Percentiles rank a stretch among this genome's conserved stretches.
Evolutionary conservation across 2,113 vertebrate genomes (phyloP).

Genomic region (Spermophilus dauricus): DNA sequence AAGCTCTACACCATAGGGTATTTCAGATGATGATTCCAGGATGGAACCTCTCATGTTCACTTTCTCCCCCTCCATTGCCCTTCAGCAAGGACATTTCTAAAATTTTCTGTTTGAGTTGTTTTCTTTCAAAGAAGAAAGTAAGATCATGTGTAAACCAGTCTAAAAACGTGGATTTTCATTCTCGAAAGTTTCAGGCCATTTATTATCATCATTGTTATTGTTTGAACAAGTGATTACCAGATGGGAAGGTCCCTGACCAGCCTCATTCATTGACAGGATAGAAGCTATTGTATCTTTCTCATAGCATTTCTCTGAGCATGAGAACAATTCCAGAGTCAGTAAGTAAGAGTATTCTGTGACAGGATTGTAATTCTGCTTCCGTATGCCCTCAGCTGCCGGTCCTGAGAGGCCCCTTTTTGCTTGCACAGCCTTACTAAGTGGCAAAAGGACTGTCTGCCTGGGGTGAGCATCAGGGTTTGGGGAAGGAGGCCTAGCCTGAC

Average conservation of each 20-base stretch:
- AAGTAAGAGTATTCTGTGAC: too few relatives aligned
- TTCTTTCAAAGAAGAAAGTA: not conserved
- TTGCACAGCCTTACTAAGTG: too few relatives aligned
- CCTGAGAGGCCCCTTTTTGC: not conserved
- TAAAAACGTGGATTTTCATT: not conserved
- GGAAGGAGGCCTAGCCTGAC: not conserved
- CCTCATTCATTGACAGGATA: not conserved
- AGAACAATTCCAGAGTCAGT: not conserved
- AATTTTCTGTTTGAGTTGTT: not conserved
- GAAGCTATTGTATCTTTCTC: not conserved
- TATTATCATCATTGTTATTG: fast-evolving
- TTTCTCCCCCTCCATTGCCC: not conserved
- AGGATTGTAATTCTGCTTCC: not conserved
- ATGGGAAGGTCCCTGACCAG: not conserved
- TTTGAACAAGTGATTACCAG: not conserved
- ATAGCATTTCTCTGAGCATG: not conserved
- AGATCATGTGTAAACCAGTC: not conserved
- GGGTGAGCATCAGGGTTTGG: too few relatives aligned
- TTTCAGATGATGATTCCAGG: not conserved
- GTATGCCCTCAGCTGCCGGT: not conserved
- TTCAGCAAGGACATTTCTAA: not conserved
- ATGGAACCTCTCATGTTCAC: not conserved
- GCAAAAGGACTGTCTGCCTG: fast-evolving
- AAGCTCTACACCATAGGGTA: not conserved
- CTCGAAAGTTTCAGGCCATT: not conserved